Conservation (phyloP, 2,113 vertebrate genomes). For the Xerus inauris region DNA sequence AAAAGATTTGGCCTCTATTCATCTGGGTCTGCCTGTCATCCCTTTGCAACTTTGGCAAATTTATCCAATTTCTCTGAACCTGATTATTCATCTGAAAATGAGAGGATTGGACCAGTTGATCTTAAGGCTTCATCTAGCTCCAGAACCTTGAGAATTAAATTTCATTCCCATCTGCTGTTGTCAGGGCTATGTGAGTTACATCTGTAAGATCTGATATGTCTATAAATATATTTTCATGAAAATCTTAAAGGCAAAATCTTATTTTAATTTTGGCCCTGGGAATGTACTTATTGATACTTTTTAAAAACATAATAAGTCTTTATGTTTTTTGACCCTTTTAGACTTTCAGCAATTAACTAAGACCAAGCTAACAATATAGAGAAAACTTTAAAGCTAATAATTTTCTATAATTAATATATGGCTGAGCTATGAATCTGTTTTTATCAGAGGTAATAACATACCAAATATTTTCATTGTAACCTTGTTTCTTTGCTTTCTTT, state of each 20-base stretch:
- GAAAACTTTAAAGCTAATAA: not conserved
- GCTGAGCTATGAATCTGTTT: conserved; percentile 4
- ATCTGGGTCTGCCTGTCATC: conserved; percentile 57
- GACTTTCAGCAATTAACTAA: conserved; percentile 10
- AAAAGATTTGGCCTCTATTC: conserved; percentile 47
- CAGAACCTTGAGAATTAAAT: conserved; percentile 46
- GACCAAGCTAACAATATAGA: not conserved
- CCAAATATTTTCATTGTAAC: conserved; percentile 23
- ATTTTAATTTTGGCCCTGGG: conserved; percentile 8
- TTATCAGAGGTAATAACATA: no score
- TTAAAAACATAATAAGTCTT: not conserved
- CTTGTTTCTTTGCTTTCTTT: conserved; percentile 12
- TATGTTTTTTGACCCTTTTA: conserved; percentile 11
- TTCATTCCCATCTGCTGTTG: conserved; percentile 31
- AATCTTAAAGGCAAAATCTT: conserved; percentile 52
- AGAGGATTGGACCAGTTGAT: conserved; percentile 1
- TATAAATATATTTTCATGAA: conserved; percentile 47
- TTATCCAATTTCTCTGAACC: not conserved
- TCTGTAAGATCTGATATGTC: conserved; percentile 38
- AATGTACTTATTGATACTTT: not conserved
- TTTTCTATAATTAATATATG: not conserved
- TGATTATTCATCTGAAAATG: conserved; percentile 56
- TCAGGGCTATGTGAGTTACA: not conserved
- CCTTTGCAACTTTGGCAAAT: conserved; percentile 14
- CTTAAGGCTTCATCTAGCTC: conserved; percentile 6